Evolutionary conservation across 2,797 vertebrate species (phyloP), one percentile per base, ranked within the genome.

Genomic region (Morelia viridis): DNA sequence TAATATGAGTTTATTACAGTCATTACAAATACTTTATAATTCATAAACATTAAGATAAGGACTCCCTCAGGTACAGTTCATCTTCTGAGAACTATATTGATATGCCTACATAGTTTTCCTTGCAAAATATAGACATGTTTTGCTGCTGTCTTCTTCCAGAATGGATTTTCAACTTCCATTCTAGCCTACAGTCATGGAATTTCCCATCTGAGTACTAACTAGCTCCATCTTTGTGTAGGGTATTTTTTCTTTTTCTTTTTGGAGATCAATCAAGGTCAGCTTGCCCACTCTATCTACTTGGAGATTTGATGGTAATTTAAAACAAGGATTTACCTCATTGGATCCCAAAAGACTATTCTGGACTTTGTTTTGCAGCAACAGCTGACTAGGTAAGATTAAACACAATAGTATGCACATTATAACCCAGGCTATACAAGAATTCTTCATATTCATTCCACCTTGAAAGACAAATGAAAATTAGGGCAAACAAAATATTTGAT

Each of bases 341-440:
- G 88, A 31, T 92, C 94, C 62, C 12, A 90, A 41, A 58, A 13
- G 89, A 91, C n/a, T 80, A 12, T 35, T 91, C 91, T 56, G 91
- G 22, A 68, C 84, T 94, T 93, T 24, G 92, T 93, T 94, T 95
- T 96, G 89, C 60, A 97, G 93, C 94, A 98, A 93, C 91, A 96
- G 94, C 35, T 97, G 97, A 57, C 91, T 94, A 50, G 94, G 95
- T 50, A 97, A 95, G 95, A 94, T 53, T 85, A 96, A 84, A 41
- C 97, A 95, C 31, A 95, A 95, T 46, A 2, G 95, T 94, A 56
- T 12, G 64, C 88, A 94, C 4, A 83, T 15, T 24, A 93, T 68
- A 31, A 71, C 60, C 83, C 97, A 98, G 65, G 90, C 76, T 90
- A 97, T 80, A 91, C 97, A 98, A 90, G 96, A 90, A 95, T 95